These are phyloP conservation scores for Struthio camelus DNA, from an alignment of 2,113 vertebrate species.

Conservation along the genomic window DNA sequence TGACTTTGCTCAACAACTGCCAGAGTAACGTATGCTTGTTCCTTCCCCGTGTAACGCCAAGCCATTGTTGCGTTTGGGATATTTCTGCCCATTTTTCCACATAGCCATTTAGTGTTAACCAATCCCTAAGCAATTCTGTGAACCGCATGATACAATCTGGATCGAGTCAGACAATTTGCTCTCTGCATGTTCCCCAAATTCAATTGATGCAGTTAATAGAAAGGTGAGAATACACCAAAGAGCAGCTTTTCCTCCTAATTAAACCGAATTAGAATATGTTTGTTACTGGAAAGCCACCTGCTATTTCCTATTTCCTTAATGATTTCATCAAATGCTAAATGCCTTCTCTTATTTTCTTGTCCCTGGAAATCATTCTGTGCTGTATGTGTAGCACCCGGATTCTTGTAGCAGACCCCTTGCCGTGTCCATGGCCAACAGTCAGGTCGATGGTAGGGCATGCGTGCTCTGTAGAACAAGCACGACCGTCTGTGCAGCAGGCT, in stretches of 20 bases:
- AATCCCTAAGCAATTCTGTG: background rate
- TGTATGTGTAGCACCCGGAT: rapidly evolving
- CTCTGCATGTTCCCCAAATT: background rate
- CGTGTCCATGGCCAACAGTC: background rate
- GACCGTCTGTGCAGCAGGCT: background rate
- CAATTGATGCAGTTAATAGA: background rate
- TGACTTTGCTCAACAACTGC: background rate
- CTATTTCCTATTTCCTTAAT: background rate
- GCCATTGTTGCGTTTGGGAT: background rate
- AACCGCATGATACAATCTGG: background rate
- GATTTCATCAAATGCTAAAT: background rate
- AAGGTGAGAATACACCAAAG: background rate
- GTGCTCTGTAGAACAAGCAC: background rate
- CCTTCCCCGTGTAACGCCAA: background rate
- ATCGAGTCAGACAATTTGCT: background rate
- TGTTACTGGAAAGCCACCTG: background rate
- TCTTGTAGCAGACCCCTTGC: background rate
- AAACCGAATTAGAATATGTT: background rate
- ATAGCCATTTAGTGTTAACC: rapidly evolving
- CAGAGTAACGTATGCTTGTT: background rate
- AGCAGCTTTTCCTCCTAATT: background rate
- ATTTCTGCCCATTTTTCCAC: background rate
- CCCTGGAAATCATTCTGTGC: background rate
- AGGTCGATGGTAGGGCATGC: too few species aligned
- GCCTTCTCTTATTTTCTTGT: background rate